These are phyloP conservation scores for Aphelenchoides avenae DNA, from an alignment of 1,140 invertebrate species.

Conservation along the genomic window DNA sequence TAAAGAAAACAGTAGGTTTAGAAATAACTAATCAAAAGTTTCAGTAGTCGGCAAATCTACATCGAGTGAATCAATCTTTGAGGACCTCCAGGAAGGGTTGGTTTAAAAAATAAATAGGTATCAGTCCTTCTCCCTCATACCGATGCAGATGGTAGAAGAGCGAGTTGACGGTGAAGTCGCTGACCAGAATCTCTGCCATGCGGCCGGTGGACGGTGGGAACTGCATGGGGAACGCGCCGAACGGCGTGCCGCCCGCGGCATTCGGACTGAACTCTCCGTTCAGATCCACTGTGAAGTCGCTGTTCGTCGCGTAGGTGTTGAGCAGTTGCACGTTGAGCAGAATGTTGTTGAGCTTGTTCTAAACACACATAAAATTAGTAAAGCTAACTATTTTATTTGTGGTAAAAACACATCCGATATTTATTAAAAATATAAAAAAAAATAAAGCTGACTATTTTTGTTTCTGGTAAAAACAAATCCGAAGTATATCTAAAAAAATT, in stretches of 20 bases:
- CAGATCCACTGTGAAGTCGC: constrained; percentile 46
- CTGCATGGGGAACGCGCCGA: constrained; percentile 42
- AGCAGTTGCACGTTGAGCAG: constrained; percentile 39
- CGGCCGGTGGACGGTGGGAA: constrained; percentile 37
- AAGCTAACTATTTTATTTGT: no score
- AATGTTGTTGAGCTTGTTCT: constrained; percentile 32
- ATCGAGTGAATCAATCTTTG: no score
- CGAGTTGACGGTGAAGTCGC: constrained; percentile 48
- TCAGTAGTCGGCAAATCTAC: no score
- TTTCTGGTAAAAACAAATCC: no score
- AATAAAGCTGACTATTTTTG: no score
- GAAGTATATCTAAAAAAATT: no score
- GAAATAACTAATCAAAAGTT: no score
- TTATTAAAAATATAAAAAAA: no score
- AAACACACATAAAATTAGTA: no score
- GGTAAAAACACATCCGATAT: no score
- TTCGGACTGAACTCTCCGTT: constrained; percentile 43
- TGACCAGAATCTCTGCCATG: constrained; percentile 47
- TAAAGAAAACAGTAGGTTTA: background rate
- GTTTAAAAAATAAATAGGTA: background rate
- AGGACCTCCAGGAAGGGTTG: no score
- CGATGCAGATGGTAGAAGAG: constrained; percentile 44
- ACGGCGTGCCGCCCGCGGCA: constrained; percentile 38
- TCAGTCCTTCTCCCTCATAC: constrained; percentile 9
- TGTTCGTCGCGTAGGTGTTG: constrained; percentile 40